Evolutionary conservation across 2,888 invertebrate genomes (phyloP), one percentile per base, ranked within the genome.

Genomic region (Proisotoma minuta): DNA sequence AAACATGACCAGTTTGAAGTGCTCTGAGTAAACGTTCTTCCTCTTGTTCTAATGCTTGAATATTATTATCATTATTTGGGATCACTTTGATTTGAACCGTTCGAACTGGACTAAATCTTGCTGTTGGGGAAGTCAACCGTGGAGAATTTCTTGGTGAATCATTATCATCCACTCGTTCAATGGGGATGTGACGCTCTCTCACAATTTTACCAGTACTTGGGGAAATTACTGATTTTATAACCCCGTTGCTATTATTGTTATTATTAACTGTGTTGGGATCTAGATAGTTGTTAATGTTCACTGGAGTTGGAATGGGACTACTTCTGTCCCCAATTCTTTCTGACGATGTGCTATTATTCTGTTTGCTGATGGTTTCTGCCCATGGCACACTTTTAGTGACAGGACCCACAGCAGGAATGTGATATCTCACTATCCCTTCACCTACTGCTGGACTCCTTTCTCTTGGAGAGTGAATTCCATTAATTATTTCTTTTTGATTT

Each of bases 1-100:
- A 62, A 3, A 85, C 79, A 27, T 82, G 82, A 15, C 89, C 89
- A 26, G 88, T 88, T 75, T 89, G 87, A 65, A 90, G 78, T 10
- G 89, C 89, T 74, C 88, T 85, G 73, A 90, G 84, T 66, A 90
- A 80, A 57, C 87, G 81, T 77, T 89, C 89, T 76, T 90, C 89
- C 76, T 89, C 89, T 27, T 87, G 82, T n/a, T 88, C 88, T 4
- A 89, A 88, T 77, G 88, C 87, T 69, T 86, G 56, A 52, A 68
- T 73, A 53, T 8, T 34, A 15, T 34, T 10, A 15, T 8, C 15
- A 15, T 34, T 10, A 15, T 8, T 34, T 34, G 34, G 40, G 22
- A 50, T 12, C n/a, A 18, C 26, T 26, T 27, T 20, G 29, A 18
- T 18, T 51, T 27, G 40, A 12, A 60, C 58, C 53, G 62, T 39